These are phyloP conservation scores for Biston betularia DNA, from an alignment of 2,888 invertebrate genomes.

Conservation along the genomic window DNA sequence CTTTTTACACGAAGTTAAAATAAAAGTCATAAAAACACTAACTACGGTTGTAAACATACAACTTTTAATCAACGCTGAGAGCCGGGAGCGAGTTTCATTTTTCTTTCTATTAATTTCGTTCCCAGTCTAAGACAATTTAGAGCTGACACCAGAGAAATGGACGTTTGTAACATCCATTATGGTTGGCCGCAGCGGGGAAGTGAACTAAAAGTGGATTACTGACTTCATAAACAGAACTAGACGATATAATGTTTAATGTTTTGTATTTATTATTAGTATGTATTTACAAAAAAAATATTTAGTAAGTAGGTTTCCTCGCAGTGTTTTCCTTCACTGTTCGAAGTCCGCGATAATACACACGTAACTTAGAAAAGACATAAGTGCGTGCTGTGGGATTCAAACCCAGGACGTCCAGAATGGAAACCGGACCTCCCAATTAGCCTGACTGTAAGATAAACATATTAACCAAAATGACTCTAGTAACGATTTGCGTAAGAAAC, in stretches of 20 bases:
- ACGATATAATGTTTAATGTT: not conserved
- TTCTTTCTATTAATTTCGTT: constrained; percentile 41
- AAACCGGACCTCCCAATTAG: too few relatives aligned
- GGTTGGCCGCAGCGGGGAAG: constrained; percentile 19
- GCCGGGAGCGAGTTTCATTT: constrained; percentile 24
- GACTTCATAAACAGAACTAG: not conserved
- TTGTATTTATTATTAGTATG: too few relatives aligned
- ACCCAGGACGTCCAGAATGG: too few relatives aligned
- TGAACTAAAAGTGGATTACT: constrained; percentile 4
- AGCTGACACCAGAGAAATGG: constrained; percentile 36
- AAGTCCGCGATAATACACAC: too few relatives aligned
- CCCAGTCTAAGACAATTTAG: constrained; percentile 39
- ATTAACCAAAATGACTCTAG: too few relatives aligned
- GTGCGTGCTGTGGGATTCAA: too few relatives aligned
- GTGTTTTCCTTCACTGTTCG: too few relatives aligned
- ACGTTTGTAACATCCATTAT: constrained; percentile 35
- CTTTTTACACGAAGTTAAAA: not conserved
- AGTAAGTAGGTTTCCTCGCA: too few relatives aligned
- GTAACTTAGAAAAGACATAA: too few relatives aligned
- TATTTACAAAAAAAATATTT: too few relatives aligned
- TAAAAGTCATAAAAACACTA: constrained; percentile 16
- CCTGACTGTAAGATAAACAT: too few relatives aligned
- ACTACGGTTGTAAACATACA: constrained; percentile 27
- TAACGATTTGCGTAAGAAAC: too few relatives aligned
- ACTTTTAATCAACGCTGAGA: constrained; percentile 38